Percentiles rank a stretch among this genome's conserved stretches.
Conservation (phyloP, 2,888 invertebrate species). For the Lathronympha strigana region DNA sequence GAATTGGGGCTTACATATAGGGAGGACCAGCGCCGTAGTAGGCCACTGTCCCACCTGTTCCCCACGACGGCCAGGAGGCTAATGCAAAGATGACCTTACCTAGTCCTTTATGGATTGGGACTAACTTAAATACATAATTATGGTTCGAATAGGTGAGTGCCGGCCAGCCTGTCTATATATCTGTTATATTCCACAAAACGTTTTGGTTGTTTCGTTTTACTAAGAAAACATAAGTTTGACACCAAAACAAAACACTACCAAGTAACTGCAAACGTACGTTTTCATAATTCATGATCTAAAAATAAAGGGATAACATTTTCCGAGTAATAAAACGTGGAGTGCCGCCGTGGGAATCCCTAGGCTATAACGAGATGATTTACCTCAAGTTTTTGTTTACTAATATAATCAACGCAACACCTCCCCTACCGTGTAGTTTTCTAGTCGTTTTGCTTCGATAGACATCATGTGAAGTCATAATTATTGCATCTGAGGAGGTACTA, state of each 20-base stretch:
- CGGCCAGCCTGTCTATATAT: too few relatives aligned
- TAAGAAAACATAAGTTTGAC: too few relatives aligned
- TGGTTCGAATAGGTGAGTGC: too few relatives aligned
- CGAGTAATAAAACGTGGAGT: conserved; percentile 20
- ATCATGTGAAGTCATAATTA: conserved; percentile 4
- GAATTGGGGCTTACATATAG: too few relatives aligned
- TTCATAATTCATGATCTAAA: conserved; percentile 28
- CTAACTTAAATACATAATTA: too few relatives aligned
- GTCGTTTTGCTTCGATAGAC: conserved; percentile 11
- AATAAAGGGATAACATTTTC: conserved; percentile 23
- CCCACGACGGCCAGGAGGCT: too few relatives aligned
- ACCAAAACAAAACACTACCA: background rate
- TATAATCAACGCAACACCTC: conserved; percentile 23
- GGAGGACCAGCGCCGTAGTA: too few relatives aligned
- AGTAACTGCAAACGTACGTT: background rate
- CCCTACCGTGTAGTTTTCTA: conserved; percentile 28
- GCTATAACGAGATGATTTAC: conserved; percentile 17
- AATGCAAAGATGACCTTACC: too few relatives aligned
- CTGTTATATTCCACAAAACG: too few relatives aligned
- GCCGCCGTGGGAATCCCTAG: conserved; percentile 31
- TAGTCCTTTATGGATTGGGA: too few relatives aligned
- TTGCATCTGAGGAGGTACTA: background rate
- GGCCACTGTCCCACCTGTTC: too few relatives aligned
- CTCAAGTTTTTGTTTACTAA: conserved; percentile 32
- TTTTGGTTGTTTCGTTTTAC: too few relatives aligned